phyloP scores from a whole-genome alignment of 2,888 invertebrate species.

The Lasioglossum lativentre region DNA sequence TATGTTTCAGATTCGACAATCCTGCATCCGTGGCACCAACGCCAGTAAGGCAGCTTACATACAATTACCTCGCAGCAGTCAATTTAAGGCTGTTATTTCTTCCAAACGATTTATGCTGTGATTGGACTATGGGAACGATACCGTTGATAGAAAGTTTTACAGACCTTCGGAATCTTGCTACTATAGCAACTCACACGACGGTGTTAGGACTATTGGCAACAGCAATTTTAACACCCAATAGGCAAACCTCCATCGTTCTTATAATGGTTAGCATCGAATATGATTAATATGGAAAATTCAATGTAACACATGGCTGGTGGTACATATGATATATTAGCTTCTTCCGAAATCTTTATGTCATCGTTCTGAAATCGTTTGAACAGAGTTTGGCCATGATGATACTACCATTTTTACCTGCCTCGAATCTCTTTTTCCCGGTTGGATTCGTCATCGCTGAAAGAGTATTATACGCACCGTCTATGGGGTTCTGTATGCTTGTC shows the following conservation, averaged over 20 bases:
- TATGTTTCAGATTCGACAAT: slow-evolving; percentile 93
- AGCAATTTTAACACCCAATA: slow-evolving; percentile 86
- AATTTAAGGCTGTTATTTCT: slow-evolving; percentile 96
- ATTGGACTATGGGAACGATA: slow-evolving; percentile 99
- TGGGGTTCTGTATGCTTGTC: slow-evolving; percentile 97
- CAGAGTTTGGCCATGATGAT: slow-evolving; percentile 95
- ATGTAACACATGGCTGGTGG: neutral
- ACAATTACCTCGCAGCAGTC: slow-evolving; percentile 95
- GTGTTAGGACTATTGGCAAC: slow-evolving; percentile 87
- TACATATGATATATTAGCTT: neutral
- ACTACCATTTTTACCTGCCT: slow-evolving; percentile 97
- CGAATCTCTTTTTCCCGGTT: slow-evolving; percentile 98
- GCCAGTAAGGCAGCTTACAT: slow-evolving; percentile 95
- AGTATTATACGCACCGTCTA: slow-evolving; percentile 97
- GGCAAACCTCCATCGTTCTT: slow-evolving; percentile 88
- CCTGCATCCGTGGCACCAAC: slow-evolving; percentile 95
- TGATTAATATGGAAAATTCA: neutral
- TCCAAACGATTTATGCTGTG: slow-evolving; percentile 96
- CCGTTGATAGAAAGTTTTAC: slow-evolving; percentile 92
- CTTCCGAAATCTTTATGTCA: neutral
- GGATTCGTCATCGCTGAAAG: slow-evolving; percentile 99
- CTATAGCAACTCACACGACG: slow-evolving; percentile 88
- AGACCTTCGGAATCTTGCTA: slow-evolving; percentile 93
- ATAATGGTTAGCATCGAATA: slow-evolving; percentile 87
- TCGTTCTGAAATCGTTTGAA: slow-evolving; percentile 74